Conservation (phyloP, 2,113 vertebrate genomes). For the Gadus macrocephalus region DNA sequence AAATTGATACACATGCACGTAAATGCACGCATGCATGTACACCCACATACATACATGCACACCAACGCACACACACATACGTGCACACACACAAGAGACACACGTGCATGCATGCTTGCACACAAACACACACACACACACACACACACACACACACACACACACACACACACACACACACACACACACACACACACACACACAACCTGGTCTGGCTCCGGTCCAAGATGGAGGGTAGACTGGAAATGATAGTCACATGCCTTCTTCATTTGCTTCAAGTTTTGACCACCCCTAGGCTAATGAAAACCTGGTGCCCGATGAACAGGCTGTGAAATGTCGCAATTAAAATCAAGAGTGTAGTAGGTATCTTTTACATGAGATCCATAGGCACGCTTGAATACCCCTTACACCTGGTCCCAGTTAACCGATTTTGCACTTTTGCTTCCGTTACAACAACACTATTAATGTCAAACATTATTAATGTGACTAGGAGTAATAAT, state of each 20-base stretch:
- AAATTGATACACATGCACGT: not conserved
- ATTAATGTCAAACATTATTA: too few relatives aligned
- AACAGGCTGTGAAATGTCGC: slow-evolving; percentile 47
- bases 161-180: too few relatives aligned
- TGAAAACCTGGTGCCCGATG: slow-evolving; percentile 58
- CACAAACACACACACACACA: slow-evolving; percentile 6
- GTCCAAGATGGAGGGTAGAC: slow-evolving; percentile 27
- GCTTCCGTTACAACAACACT: slow-evolving; percentile 12
- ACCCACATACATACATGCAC: too few relatives aligned
- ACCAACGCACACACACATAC: too few relatives aligned
- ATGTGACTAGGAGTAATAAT: too few relatives aligned
- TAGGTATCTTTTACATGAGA: slow-evolving; percentile 40
- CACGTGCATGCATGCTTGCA: too few relatives aligned
- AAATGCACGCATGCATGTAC: not conserved
- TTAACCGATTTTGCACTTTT: slow-evolving; percentile 30
- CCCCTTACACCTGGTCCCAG: slow-evolving; percentile 38
- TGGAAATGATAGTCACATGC: slow-evolving; percentile 48
- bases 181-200: slow-evolving; percentile 6
- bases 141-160: too few relatives aligned
- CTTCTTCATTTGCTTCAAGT: slow-evolving; percentile 53
- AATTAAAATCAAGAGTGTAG: slow-evolving; percentile 53
- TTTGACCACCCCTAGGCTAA: slow-evolving; percentile 50
- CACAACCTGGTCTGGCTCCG: slow-evolving; percentile 19
- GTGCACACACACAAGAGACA: too few relatives aligned
- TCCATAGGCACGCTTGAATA: slow-evolving; percentile 13